Evolutionary conservation across 2,797 vertebrate species (phyloP), one percentile per base, ranked within the genome.

Genomic region (Nyctalus aviator): DNA sequence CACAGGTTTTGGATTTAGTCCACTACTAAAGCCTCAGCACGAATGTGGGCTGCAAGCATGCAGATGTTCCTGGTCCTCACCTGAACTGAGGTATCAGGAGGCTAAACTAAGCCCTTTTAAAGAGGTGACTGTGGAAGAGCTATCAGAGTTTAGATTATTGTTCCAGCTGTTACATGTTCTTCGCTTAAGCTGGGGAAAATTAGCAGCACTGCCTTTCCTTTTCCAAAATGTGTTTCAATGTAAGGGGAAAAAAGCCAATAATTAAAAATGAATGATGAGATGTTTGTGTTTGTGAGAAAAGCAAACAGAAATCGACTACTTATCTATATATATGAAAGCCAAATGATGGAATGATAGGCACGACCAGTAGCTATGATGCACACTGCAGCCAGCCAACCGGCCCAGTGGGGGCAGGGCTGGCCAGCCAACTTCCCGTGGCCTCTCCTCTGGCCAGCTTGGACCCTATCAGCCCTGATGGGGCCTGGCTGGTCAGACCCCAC

Each of bases 231-330:
- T 30, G 20, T 88, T 94, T 88, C 48, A 50, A 14, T 6, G 4
- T 27, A 44, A 55, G 68, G 64, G 68, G 64, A 48, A 23, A 88
- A 83, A 86, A 84, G 23, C 1, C 21, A 81, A 23, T 53, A 21
- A 94, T 82, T 85, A 75, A 93, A 93, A 89, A 79, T 50, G 41
- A 91, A 89, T 59, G 13, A 83, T 44, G 44, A 77, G 48, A 87
- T 64, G 55, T 20, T 82, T 89, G 23, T n/a, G 3, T 75, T 82
- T 78, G 15, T 50, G 76, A 81, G 41, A 82, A 91, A 92, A 89
- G 32, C 21, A 89, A 86, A 48, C 66, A 25, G 46, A 83, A 17
- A 68, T 17, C 2, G 41, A 55, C 18, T 86, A 20, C 15, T 82
- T 23, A 57, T 57, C 9, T 57, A 57, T 59, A 59, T 59, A 27